phyloP scores from a whole-genome alignment of 1,140 invertebrate species.

The Ooceraea biroi region DNA sequence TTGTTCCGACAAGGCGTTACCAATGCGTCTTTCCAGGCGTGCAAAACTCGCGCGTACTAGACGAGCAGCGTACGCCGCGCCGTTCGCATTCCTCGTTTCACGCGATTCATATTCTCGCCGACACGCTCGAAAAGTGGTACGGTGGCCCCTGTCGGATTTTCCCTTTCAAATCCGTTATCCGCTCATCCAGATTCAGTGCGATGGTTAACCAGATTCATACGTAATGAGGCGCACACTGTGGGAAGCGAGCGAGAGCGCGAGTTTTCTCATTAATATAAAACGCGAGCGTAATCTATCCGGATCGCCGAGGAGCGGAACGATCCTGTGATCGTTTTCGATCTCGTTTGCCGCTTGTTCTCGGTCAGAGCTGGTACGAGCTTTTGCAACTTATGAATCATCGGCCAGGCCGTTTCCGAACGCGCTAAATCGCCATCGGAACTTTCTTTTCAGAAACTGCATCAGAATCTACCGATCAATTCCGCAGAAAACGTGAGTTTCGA shows the following conservation, averaged over 20 bases:
- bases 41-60: not conserved
- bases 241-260: conserved; percentile 32
- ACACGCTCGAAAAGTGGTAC: conserved; percentile 58
- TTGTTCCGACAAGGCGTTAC: not conserved
- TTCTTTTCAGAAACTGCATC: not conserved
- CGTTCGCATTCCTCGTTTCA: conserved; percentile 40
- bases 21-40: not conserved
- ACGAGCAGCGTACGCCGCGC: conserved; percentile 8
- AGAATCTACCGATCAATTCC: not conserved
- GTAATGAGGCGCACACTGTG: conserved; percentile 42
- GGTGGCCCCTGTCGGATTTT: conserved; percentile 40
- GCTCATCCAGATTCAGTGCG: conserved; percentile 28
- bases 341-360: not conserved
- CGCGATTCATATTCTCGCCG: conserved; percentile 40
- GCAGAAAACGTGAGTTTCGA: not conserved
- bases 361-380: not conserved
- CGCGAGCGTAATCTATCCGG: conserved; percentile 30
- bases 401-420: conserved; percentile 1
- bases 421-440: not conserved
- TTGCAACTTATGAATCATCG: conserved; percentile 39
- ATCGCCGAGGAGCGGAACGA: not conserved
- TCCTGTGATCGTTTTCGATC: conserved; percentile 12
- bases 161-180: conserved; percentile 53
- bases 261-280: conserved; percentile 45
- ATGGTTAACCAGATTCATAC: conserved; percentile 56